phyloP scores from a whole-genome alignment of 2,113 vertebrate species.

The Taxidea taxus region DNA sequence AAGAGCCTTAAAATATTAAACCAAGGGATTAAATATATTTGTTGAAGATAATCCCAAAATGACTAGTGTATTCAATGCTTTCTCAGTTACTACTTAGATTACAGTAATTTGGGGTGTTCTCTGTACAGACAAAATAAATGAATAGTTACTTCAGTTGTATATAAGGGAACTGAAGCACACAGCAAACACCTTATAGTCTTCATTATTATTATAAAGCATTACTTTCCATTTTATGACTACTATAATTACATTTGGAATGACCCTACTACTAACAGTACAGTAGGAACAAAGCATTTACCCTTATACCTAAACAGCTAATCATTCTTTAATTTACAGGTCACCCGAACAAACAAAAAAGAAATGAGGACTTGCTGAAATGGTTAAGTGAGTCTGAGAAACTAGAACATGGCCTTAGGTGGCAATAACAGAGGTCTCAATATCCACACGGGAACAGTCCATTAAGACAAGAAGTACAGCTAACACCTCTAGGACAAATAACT shows the following conservation, averaged over 20 bases:
- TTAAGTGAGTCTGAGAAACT: neutral
- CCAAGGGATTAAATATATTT: neutral
- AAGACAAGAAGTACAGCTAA: neutral
- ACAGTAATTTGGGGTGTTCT: neutral
- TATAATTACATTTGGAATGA: neutral
- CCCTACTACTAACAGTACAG: neutral
- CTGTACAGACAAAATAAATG: neutral
- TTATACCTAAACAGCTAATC: neutral
- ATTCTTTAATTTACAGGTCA: neutral
- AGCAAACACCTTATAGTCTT: neutral
- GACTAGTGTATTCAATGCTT: neutral
- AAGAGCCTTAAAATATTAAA: neutral
- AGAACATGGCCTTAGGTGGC: neutral
- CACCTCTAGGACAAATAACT: neutral
- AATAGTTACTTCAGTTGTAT: neutral
- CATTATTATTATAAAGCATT: neutral
- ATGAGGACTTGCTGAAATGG: accelerated
- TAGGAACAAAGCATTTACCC: neutral
- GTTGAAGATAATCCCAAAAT: neutral
- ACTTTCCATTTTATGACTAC: neutral
- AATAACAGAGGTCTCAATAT: neutral
- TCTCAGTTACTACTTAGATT: neutral
- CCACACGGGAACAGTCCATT: neutral
- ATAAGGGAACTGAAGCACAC: neutral
- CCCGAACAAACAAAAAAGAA: neutral